phyloP scores from a whole-genome alignment of 1,140 invertebrate species.

The Trichonephila clavipes region DNA sequence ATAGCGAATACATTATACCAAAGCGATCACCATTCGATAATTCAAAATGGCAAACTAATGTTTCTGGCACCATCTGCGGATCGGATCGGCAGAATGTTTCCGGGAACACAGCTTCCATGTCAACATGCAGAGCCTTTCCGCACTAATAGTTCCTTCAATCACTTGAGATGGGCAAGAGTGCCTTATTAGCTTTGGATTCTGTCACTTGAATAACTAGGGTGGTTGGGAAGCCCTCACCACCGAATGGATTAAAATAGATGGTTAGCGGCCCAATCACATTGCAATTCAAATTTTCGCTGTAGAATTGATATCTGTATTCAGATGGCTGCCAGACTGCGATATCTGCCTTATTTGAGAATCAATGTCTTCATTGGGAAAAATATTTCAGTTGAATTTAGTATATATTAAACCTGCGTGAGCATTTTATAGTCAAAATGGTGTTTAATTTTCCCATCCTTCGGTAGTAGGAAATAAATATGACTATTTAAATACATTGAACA shows the following conservation, averaged over 20 bases:
- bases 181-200: slow-evolving; percentile 62
- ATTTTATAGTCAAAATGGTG: no score
- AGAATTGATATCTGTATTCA: neutral
- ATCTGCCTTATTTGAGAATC: neutral
- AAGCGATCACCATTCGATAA: slow-evolving; percentile 50
- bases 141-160: slow-evolving; percentile 67
- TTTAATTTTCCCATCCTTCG: no score
- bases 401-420: neutral
- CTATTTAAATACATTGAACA: no score
- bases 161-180: slow-evolving; percentile 54
- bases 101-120: slow-evolving; percentile 56
- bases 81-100: slow-evolving; percentile 8
- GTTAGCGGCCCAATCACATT: neutral
- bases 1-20: slow-evolving; percentile 36
- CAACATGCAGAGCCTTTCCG: slow-evolving; percentile 50
- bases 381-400: neutral
- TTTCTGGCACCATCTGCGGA: slow-evolving; percentile 26
- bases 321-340: neutral
- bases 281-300: neutral
- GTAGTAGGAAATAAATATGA: no score
- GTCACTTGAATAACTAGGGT: slow-evolving; percentile 49
- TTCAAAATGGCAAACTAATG: slow-evolving; percentile 73
- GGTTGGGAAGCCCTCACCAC: neutral
- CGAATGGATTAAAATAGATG: neutral
- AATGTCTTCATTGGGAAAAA: neutral